Evolutionary conservation across 2,113 vertebrate genomes (phyloP), one percentile per base, ranked within the genome.

Genomic region (Nerophis ophidion): DNA sequence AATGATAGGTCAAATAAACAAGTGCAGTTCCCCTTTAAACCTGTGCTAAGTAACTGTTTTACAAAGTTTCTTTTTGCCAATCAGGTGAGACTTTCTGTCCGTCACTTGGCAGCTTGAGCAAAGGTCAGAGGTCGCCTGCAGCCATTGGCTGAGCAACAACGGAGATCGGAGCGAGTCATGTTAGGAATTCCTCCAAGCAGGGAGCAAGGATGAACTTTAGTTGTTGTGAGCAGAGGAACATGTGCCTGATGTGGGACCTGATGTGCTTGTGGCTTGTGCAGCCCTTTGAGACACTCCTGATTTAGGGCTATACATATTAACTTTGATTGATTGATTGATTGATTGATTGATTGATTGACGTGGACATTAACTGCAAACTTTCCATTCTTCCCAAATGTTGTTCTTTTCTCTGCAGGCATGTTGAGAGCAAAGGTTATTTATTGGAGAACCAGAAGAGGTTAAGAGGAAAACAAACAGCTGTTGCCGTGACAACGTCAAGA

Each of bases 131-230:
- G 87, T 87, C 71, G 91, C 92, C 91, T 83, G 83, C 80, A 87
- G 87, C 83, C 87, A 77, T 86, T 89, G 90, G 92, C 90, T 92
- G 88, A 87, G 69, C 74, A 90, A 90, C 72, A 89, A 91, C 71
- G 86, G 81, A 92, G 89, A 87, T 93, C 89, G 90, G 86, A 90
- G 63, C 84, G 76, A 91, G 90, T 91, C 89, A 92, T 93, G 92
- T 92, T 84, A 87, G 84, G 90, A 91, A 90, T 92, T 91, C 92
- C 88, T 92, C 68, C 88, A 91, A 82, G 88, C 88, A 91, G 87
- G 85, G 90, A 88, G 83, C 54, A 70, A 91, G 83, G 88, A 87
- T 88, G 91, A 90, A 89, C 92, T 91, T 91, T 89, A 86, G 86
- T 84, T 87, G 79, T 90, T 88, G 42, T 26, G 26, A 26, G 26